Evolutionary conservation across 2,113 vertebrate genomes (phyloP).

Genomic region (Cebidichthys violaceus): DNA sequence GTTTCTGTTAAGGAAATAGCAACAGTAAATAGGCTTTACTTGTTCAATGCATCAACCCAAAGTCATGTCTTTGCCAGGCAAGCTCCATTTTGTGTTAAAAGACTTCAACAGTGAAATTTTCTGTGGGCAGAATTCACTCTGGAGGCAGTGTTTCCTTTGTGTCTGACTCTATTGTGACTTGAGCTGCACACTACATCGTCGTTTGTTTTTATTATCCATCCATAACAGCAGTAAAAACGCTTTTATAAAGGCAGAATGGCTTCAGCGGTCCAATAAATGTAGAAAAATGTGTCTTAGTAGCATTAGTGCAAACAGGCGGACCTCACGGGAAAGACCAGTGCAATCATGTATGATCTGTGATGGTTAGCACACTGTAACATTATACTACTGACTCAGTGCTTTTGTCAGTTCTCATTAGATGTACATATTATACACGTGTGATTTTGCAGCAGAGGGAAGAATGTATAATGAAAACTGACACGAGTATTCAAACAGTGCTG

Average conservation of each 20-base stretch:
- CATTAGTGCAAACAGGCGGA: not conserved
- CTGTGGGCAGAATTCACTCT: conserved; percentile 41
- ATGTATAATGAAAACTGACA: conserved; percentile 21
- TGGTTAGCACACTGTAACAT: conserved; percentile 13
- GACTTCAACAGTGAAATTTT: conserved; percentile 41
- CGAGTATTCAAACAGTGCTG: not conserved
- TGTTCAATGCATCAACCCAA: conserved; percentile 19
- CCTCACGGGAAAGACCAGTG: conserved; percentile 1
- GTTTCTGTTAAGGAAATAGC: conserved; percentile 24
- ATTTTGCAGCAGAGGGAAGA: not conserved
- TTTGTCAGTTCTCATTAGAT: conserved; percentile 30
- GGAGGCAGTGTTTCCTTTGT: conserved; percentile 47
- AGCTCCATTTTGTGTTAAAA: conserved; percentile 38
- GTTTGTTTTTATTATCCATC: conserved; percentile 23
- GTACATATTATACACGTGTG: not conserved
- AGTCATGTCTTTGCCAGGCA: conserved; percentile 10
- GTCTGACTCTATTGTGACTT: conserved; percentile 15
- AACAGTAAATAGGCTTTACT: conserved; percentile 33
- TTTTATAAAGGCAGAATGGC: conserved; percentile 2
- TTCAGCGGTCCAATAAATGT: conserved; percentile 9
- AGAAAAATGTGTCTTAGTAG: not conserved
- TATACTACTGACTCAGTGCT: conserved; percentile 18
- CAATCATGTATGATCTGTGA: not conserved
- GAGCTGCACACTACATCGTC: conserved; percentile 7
- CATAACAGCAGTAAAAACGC: conserved; percentile 1